Conservation (phyloP, 2,888 invertebrate genomes). For the Drosophila formosana region DNA sequence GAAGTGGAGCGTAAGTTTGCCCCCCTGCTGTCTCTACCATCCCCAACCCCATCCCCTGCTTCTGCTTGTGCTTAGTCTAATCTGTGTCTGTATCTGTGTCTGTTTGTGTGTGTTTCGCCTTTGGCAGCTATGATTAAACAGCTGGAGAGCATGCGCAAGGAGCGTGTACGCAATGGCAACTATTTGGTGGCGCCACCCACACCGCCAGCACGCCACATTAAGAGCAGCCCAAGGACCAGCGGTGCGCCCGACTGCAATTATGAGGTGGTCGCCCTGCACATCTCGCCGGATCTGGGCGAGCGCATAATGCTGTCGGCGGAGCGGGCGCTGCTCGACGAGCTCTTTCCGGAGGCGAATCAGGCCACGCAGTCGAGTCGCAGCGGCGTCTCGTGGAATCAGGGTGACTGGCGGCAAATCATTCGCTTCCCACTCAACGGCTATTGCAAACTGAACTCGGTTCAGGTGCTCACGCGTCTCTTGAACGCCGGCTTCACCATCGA, state of each 20-base stretch:
- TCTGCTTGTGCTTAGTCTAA: conserved; percentile 30
- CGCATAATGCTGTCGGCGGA: conserved; percentile 93
- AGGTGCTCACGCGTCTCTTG: conserved; percentile 92
- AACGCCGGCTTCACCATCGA: conserved; percentile 92
- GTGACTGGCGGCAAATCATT: conserved; percentile 93
- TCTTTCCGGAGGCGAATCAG: conserved; percentile 91
- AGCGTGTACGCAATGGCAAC: conserved; percentile 88
- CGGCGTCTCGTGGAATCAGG: conserved; percentile 92
- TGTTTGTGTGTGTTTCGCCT: conserved; percentile 6
- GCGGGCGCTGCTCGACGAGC: conserved; percentile 90
- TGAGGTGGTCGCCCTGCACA: conserved; percentile 93
- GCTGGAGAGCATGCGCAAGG: conserved; percentile 90
- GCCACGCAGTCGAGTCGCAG: conserved; percentile 91
- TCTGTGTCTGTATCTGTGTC: background rate
- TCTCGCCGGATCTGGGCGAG: conserved; percentile 91
- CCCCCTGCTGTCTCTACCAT: background rate
- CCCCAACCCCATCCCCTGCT: conserved; percentile 10
- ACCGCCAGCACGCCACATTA: conserved; percentile 83
- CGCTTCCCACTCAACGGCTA: conserved; percentile 95
- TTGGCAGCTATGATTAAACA: conserved; percentile 90
- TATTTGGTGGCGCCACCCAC: conserved; percentile 85
- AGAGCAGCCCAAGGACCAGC: conserved; percentile 77
- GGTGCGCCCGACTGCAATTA: conserved; percentile 86
- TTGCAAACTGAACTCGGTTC: conserved; percentile 94
- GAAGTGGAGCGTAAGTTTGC: conserved; percentile 92